Conservation (phyloP, 2,113 vertebrate genomes). For the Pterocles gutturalis region DNA sequence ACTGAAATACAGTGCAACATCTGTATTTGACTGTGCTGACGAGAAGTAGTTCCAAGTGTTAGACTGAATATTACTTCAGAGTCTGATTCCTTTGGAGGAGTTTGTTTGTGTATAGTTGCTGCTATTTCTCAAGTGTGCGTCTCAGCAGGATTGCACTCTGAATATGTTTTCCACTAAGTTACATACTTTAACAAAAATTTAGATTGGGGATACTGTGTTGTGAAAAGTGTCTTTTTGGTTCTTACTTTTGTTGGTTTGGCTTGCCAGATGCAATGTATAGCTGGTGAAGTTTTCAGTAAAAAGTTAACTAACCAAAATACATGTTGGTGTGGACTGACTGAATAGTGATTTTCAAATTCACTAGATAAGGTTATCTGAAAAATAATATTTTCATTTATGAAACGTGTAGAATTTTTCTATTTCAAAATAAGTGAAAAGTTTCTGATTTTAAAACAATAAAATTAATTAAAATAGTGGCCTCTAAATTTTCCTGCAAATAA, state of each 20-base stretch:
- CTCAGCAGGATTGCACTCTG: neutral
- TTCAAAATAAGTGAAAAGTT: neutral
- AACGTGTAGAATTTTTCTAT: neutral
- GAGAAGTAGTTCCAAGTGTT: neutral
- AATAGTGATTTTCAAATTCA: neutral
- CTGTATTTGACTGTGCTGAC: neutral
- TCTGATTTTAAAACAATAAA: neutral
- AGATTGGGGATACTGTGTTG: neutral
- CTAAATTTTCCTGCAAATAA: neutral
- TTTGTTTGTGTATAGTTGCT: neutral
- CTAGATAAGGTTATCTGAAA: neutral
- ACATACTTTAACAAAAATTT: neutral
- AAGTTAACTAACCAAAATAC: neutral
- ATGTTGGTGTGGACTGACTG: neutral
- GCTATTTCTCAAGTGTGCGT: neutral
- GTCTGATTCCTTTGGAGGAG: neutral
- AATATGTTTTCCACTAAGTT: neutral
- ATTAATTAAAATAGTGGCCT: neutral
- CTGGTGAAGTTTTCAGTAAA: neutral
- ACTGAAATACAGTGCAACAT: neutral
- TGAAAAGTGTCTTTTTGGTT: neutral
- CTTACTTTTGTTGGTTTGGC: neutral
- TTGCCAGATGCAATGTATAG: neutral
- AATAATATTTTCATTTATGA: neutral
- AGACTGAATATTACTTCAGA: neutral